Evolutionary conservation across 2,113 vertebrate species (phyloP).

Genomic region (Buteo buteo): DNA sequence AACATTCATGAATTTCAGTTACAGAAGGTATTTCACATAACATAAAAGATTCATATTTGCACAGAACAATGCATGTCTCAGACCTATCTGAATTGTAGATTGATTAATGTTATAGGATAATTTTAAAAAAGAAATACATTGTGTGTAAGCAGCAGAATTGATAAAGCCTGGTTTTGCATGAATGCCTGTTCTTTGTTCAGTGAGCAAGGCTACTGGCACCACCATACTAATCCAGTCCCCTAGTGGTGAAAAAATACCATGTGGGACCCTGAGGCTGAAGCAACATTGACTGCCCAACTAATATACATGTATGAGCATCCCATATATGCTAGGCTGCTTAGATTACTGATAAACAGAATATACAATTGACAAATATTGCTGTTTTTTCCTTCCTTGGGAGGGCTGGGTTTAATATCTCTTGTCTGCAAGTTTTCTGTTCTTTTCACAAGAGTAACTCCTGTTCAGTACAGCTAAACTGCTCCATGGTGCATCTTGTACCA

Average conservation of each 20-base stretch:
- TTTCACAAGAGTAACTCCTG: neutral
- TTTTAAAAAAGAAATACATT: neutral
- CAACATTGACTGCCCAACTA: accelerated
- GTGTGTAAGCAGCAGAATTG: neutral
- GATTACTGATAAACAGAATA: neutral
- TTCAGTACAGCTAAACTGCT: neutral
- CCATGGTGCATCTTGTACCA: neutral
- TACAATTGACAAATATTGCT: neutral
- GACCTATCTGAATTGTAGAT: neutral
- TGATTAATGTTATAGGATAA: neutral
- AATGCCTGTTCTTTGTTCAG: neutral
- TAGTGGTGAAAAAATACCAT: neutral
- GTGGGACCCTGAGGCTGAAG: neutral
- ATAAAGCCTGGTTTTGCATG: neutral
- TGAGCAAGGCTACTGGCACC: neutral
- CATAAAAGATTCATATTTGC: neutral
- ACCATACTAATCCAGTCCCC: neutral
- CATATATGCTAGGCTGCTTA: neutral
- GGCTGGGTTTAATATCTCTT: neutral
- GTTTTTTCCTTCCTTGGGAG: neutral
- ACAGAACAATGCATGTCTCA: neutral
- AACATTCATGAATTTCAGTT: neutral
- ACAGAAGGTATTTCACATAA: neutral
- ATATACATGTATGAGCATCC: neutral
- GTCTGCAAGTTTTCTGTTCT: neutral